These are phyloP conservation scores for Microdon myrmicae DNA, from an alignment of 2,888 invertebrate species.

Conservation along the genomic window DNA sequence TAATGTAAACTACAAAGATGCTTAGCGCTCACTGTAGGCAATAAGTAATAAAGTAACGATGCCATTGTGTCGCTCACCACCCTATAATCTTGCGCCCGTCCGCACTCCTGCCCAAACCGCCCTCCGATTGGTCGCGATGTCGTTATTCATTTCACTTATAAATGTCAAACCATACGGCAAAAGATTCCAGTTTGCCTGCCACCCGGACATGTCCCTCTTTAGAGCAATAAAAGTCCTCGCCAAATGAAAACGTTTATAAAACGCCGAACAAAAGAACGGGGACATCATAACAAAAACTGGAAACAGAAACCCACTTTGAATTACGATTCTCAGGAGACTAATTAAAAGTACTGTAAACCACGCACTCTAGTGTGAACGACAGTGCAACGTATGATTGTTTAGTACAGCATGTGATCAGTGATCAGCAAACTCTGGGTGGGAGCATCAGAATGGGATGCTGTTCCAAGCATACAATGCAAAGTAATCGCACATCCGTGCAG, in stretches of 20 bases:
- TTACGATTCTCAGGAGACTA: conserved; percentile 40
- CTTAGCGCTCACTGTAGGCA: conserved; percentile 10
- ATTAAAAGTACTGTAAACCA: conserved; percentile 30
- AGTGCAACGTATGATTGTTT: conserved; percentile 10
- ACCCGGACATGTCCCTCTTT: neutral
- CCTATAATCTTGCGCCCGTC: neutral
- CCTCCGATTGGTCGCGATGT: conserved; percentile 32
- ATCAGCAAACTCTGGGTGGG: too few species aligned
- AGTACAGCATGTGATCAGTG: neutral
- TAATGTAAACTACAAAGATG: neutral
- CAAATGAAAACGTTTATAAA: conserved; percentile 1
- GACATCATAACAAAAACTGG: conserved; percentile 1
- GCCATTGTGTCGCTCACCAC: conserved; percentile 11
- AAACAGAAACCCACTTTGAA: conserved; percentile 16
- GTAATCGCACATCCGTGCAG: conserved; percentile 32
- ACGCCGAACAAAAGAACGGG: neutral
- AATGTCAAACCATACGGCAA: conserved; percentile 40
- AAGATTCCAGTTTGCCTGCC: conserved; percentile 26
- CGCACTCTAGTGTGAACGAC: conserved; percentile 33
- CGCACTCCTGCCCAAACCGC: neutral
- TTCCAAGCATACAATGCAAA: too few species aligned
- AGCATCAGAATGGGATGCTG: too few species aligned
- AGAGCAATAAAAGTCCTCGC: conserved; percentile 25
- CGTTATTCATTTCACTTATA: conserved; percentile 46
- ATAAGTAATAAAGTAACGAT: conserved; percentile 16